Evolutionary conservation across 2,888 invertebrate species (phyloP).

Genomic region (Meliscaeva auricollis): DNA sequence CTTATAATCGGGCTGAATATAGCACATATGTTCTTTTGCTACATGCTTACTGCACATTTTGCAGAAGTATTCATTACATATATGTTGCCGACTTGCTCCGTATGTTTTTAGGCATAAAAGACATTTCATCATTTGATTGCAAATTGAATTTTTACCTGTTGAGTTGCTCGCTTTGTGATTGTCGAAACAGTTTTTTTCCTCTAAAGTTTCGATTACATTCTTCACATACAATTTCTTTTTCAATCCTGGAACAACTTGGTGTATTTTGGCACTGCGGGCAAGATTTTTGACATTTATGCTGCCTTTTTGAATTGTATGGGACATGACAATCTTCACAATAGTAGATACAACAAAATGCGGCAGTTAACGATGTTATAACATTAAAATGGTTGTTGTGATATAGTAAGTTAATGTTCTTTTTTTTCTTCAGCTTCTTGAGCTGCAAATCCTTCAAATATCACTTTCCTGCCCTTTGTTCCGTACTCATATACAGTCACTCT

Average conservation of each 20-base stretch:
- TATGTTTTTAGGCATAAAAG: conserved; percentile 22
- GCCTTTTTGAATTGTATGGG: conserved; percentile 22
- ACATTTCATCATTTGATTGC: conserved; percentile 26
- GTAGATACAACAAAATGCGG: conserved; percentile 23
- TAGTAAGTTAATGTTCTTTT: conserved; percentile 23
- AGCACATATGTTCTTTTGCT: neutral
- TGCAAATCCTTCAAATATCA: neutral
- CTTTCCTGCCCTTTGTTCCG: neutral
- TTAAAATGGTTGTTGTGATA: conserved; percentile 17
- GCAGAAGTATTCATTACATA: conserved; percentile 17
- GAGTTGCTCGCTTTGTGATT: conserved; percentile 21
- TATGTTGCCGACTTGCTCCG: neutral
- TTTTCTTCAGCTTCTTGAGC: neutral
- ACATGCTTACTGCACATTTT: neutral
- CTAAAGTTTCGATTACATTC: conserved; percentile 5
- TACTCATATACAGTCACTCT: neutral
- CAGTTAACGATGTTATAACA: conserved; percentile 12
- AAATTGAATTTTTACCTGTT: conserved; percentile 10
- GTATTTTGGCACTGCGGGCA: conserved; percentile 20
- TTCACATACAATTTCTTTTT: neutral
- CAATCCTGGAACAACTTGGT: neutral
- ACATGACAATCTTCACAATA: conserved; percentile 18
- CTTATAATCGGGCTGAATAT: neutral
- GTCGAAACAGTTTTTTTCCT: conserved; percentile 29
- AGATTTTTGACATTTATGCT: neutral